Base-by-base conservation (phyloP, 1,140 invertebrate species). In the Listronotus oregonensis region DNA sequence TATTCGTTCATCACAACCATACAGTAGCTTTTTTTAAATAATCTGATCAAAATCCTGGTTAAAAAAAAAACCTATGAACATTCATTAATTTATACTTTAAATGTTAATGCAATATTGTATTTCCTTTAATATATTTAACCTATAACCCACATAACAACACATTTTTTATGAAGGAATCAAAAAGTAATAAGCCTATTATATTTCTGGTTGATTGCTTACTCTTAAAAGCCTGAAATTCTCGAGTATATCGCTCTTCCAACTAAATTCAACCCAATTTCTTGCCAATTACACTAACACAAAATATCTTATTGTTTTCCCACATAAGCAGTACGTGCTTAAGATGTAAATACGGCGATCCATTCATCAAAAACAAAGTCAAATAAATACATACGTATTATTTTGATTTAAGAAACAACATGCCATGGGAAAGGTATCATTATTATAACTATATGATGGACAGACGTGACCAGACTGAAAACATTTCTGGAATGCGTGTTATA, bases 351-450 rank as follows among this genome's bases (percentile, higher is more conserved):
- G 43, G 9, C 1, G 14, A 18, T 14, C 10, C 43, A 31, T 52
- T 37, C 50, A 31, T 52, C 50, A 52, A 31, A 52, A 37, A 14
- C 18, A 18, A 52, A 59, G 57, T 18, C 43, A 60, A 47, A 60
- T 49, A 67, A 68, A 64, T 68, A 68, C 50, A 59, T 61, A 44
- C 43, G 55, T 68, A 46, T 50, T 42, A 60, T 68, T 64, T 55
- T 46, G 67, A 68, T 68, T 68, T 60, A 50, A 64, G 66, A 52
- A 63, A 56, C 67, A 57, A 50, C 61, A 55, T 52, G 62, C 49
- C 67, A 64, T 59, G 66, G 55, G 67, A 64, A 68, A 65, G 56
- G 67, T 68, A 68, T 68, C 67, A 65, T 67, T 68, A 68, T 68
- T 64, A 64, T 68, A 65, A 68, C 61, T 68, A 68, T 68, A 58